These are phyloP conservation scores for Argyrosomus japonicus DNA, from an alignment of 2,113 vertebrate species.

Conservation along the genomic window DNA sequence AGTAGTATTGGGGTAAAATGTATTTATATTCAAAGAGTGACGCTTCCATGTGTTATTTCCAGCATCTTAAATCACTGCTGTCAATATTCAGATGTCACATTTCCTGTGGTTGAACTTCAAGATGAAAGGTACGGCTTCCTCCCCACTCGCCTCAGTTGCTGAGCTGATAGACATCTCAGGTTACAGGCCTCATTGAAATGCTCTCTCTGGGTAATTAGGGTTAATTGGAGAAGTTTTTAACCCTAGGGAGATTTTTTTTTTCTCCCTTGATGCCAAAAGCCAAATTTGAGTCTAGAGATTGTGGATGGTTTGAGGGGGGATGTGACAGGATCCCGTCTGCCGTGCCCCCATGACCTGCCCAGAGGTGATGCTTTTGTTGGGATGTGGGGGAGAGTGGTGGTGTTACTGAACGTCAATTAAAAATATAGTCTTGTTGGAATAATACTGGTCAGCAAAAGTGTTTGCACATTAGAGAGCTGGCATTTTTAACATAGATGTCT, in stretches of 20 bases:
- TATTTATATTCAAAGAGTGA: constrained; percentile 1
- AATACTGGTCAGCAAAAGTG: not conserved
- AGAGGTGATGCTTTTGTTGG: constrained; percentile 73
- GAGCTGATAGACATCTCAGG: constrained; percentile 77
- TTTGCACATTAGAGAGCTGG: not conserved
- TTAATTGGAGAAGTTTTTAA: constrained; percentile 84
- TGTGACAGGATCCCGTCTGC: constrained; percentile 55
- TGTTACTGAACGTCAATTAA: constrained; percentile 1
- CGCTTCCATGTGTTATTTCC: constrained; percentile 26
- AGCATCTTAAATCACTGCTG: constrained; percentile 60
- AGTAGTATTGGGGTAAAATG: not conserved
- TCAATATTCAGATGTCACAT: constrained; percentile 69
- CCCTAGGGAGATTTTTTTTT: constrained; percentile 62
- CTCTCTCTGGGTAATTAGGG: constrained; percentile 82
- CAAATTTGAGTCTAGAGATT: constrained; percentile 59
- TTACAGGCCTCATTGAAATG: constrained; percentile 80
- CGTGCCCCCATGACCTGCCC: constrained; percentile 61
- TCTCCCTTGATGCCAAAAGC: constrained; percentile 48
- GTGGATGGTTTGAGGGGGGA: constrained; percentile 45
- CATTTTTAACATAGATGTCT: not conserved
- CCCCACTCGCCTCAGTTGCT: constrained; percentile 50
- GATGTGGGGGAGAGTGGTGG: constrained; percentile 54
- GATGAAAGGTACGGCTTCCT: constrained; percentile 77
- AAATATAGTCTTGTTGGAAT: not conserved
- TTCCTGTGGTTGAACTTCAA: constrained; percentile 82